A percentile compares a stretch with the other conserved stretches of the same genome.
These are phyloP conservation scores for Peromyscus aztecus DNA, from an alignment of 2,797 vertebrate genomes.

Conservation along the genomic window DNA sequence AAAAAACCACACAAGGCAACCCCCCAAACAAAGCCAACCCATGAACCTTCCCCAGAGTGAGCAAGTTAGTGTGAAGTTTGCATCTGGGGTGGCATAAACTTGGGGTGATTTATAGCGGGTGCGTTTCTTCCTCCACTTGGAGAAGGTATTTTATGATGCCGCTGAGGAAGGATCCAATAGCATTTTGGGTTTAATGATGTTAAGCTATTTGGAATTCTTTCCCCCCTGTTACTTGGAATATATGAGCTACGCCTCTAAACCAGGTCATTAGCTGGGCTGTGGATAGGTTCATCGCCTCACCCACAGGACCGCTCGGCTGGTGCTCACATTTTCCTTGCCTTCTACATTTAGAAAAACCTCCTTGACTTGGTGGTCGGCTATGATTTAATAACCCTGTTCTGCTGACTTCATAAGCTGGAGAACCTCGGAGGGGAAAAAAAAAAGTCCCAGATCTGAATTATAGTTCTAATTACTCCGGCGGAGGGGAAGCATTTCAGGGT, in stretches of 20 bases:
- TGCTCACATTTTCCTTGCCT: constrained; percentile 70
- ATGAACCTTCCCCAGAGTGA: constrained; percentile 84
- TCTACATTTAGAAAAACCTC: constrained; percentile 74
- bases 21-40: constrained; percentile 84
- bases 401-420: constrained; percentile 80
- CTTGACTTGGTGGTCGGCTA: constrained; percentile 72
- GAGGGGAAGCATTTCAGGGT: constrained; percentile 42
- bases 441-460: constrained; percentile 79
- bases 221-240: constrained; percentile 78
- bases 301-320: constrained; percentile 73
- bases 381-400: constrained; percentile 82
- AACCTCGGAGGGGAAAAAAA: constrained; percentile 75
- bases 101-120: constrained; percentile 84
- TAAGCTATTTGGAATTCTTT: constrained; percentile 86
- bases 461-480: constrained; percentile 71
- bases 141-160: constrained; percentile 84
- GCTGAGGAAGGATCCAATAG: constrained; percentile 79
- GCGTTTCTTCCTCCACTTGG: constrained; percentile 78
- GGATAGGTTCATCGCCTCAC: constrained; percentile 72
- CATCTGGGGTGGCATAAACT: constrained; percentile 85
- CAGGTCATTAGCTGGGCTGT: constrained; percentile 81
- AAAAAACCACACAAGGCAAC: constrained; percentile 15
- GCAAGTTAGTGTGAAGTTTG: constrained; percentile 85
- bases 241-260: constrained; percentile 80
- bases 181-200: constrained; percentile 85